Base-by-base conservation (phyloP, 2,797 vertebrate species). In the Pipistrellus kuhlii region DNA sequence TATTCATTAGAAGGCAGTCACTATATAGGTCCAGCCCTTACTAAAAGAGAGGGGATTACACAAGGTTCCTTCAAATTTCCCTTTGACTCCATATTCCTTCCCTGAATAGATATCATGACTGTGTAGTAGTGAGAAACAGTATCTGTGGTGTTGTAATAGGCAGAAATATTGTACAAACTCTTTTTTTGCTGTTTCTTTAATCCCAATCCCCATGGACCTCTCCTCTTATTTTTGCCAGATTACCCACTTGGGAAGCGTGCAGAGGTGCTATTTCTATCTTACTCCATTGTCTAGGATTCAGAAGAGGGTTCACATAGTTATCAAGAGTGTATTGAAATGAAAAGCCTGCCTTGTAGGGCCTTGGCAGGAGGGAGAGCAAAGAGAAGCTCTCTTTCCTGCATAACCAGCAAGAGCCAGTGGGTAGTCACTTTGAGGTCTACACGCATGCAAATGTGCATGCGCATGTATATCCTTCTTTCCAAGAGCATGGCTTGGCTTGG, bases 201-300 rank as follows among this genome's bases (percentile, higher is more conserved):
- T 59, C 9, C 57, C 51, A 46, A 59, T 5, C 55, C 71, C 17
- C 25, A 13, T 41, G 27, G 27, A 32, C 8, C 30, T 93, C 32
- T 64, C 46, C 84, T 83, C 59, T 85, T 73, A 59, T 46, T 69
- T 85, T 69, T 94, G 44, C 85, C 81, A 85, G 72, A 87, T 93
- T 77, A 77, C 62, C 77, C 64, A 75, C 30, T 88, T 75, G 81
- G 75, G 38, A 62, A 25, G 53, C 9, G 15, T 73, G 2, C 20
- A 62, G 76, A 91, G 55, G 35, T 83, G 11, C 41, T 85, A 10
- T 85, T 76, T 92, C 38, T 59, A 59, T 59, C 25, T 25, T 10
- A 66, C 18, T 57, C 66, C 30, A 71, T 30, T 92, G 17, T 87
- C 35, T 88, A 62, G 73, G 27, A 78, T 90, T 30, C n/a, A 48